These are phyloP conservation scores for Hanleya hanleyi DNA, from an alignment of 2,888 invertebrate species.

Conservation along the genomic window DNA sequence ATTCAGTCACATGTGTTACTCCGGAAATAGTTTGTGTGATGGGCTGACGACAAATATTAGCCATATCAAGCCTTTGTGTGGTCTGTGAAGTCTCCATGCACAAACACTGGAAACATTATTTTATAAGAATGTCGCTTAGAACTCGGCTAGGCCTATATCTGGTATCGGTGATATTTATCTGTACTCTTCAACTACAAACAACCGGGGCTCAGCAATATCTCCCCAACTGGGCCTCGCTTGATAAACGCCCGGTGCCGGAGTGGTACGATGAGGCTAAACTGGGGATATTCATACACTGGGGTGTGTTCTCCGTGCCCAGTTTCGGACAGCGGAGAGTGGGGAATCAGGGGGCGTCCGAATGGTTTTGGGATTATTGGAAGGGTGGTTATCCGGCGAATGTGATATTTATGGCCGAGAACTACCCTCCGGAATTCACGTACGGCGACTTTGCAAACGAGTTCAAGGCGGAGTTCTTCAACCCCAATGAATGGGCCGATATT, in stretches of 20 bases:
- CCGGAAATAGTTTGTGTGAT: too few species aligned
- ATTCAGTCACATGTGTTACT: too few species aligned
- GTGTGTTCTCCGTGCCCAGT: slow-evolving; percentile 72
- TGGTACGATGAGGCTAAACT: slow-evolving; percentile 75
- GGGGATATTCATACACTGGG: slow-evolving; percentile 76
- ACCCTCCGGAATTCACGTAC: slow-evolving; percentile 88
- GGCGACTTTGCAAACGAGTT: slow-evolving; percentile 92
- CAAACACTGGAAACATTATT: too few species aligned
- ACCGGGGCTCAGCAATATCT: too few species aligned
- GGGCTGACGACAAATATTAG: too few species aligned
- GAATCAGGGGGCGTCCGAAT: slow-evolving; percentile 77
- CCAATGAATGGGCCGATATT: slow-evolving; percentile 87
- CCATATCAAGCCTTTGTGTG: too few species aligned
- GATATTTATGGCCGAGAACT: slow-evolving; percentile 86
- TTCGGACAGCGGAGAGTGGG: slow-evolving; percentile 26
- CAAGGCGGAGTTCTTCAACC: slow-evolving; percentile 89
- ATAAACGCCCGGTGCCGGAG: slow-evolving; percentile 67
- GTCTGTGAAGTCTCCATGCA: too few species aligned
- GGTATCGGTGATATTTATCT: too few species aligned
- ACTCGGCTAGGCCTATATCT: too few species aligned
- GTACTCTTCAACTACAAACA: too few species aligned
- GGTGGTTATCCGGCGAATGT: slow-evolving; percentile 50
- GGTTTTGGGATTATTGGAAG: slow-evolving; percentile 93
- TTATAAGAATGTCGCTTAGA: too few species aligned
- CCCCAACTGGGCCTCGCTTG: slow-evolving; percentile 74